Conservation (phyloP, 2,888 invertebrate genomes). For the Neelides folsomi region DNA sequence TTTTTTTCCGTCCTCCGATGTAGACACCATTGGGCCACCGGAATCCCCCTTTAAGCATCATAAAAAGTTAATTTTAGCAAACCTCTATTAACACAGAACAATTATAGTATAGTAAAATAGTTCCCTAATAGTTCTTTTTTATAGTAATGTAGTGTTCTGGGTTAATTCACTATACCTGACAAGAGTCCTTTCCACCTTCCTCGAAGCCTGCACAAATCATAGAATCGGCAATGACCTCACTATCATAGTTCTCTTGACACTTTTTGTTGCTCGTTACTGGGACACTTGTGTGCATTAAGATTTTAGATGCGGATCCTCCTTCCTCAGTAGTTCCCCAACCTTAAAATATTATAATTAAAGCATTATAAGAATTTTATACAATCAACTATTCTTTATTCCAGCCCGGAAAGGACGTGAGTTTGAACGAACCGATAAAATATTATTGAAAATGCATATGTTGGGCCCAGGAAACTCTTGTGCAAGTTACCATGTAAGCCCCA, state of each 20-base stretch:
- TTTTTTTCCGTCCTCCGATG: background rate
- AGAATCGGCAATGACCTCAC: slow-evolving; percentile 2
- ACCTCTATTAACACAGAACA: background rate
- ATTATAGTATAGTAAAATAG: background rate
- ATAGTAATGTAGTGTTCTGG: background rate
- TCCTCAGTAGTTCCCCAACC: slow-evolving; percentile 8
- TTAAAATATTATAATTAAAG: too few species aligned
- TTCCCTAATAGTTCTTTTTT: background rate
- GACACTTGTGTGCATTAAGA: slow-evolving; percentile 5
- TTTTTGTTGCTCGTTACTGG: slow-evolving; percentile 2
- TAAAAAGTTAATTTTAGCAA: background rate
- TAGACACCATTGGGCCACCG: slow-evolving; percentile 11
- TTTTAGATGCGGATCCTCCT: slow-evolving; percentile 1
- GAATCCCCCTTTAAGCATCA: slow-evolving; percentile 8
- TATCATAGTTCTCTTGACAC: slow-evolving; percentile 4
- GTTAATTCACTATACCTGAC: slow-evolving; percentile 18
- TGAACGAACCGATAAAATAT: too few species aligned
- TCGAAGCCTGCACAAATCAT: slow-evolving; percentile 11
- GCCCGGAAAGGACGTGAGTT: too few species aligned
- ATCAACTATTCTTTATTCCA: too few species aligned
- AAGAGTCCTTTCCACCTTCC: slow-evolving; percentile 22
- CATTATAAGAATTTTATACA: too few species aligned
- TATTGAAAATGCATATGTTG: too few species aligned
- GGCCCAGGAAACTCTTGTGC: too few species aligned
- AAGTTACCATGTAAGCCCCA: too few species aligned